Base-by-base conservation (phyloP, 2,888 invertebrate species). In the Drosophila testacea region DNA sequence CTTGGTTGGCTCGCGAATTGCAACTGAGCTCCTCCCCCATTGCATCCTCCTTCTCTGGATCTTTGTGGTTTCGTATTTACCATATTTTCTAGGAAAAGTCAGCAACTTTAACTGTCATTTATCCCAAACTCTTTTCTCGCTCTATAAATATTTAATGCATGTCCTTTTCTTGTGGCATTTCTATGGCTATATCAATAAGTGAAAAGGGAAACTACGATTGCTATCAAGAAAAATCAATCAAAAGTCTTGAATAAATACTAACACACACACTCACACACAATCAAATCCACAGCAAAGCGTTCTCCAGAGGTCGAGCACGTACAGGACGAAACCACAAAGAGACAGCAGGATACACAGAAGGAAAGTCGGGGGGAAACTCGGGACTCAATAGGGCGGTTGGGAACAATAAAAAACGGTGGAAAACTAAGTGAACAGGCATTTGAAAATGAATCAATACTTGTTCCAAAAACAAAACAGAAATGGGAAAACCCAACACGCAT, bases 371-470 rank as follows among this genome's bases (percentile, higher is more conserved):
- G 50, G 46, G 16, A 38, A 7, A 34, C 50, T 6, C 6, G 5
- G 28, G 13, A 27, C 42, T 74, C 74, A 78, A 88, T 88, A 81
- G 85, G 88, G 88, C 87, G 84, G 83, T 80, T 77, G 90, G 89
- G 88, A 90, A 78, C 83, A 89, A 85, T 85, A 86, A 86, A 90
- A 80, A 74, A 83, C 78, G 85, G 77, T 62, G 79, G 50, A 59
- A 66, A 61, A 59, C 62, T 50, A 71, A 67, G 59, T 54, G 64
- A 64, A 52, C 34, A 73, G 54, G 59, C 59, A 65, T 50, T 50
- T 50, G 34, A 38, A 79, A 81, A 60, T 67, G 70, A 82, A 85
- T 85, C 88, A 88, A 88, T 83, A 85, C 75, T 7, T 30, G 6
- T 48, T 41, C 36, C n/a, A 39, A 52, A 32, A 27, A 11, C n/a